Conservation (phyloP, 2,888 invertebrate genomes). For the Flexamia atlantica region DNA sequence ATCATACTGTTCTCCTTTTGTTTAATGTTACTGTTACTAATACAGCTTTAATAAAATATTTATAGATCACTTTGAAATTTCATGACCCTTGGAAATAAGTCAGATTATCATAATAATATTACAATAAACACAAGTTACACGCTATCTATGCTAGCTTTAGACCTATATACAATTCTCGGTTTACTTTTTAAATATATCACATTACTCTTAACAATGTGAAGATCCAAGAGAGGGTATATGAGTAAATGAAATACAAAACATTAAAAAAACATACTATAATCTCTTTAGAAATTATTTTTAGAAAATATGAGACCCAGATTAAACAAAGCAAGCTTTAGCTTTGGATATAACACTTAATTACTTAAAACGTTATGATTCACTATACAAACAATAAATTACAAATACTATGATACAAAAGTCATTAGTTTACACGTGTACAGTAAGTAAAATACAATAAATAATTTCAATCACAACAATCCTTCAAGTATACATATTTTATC, state of each 20-base stretch:
- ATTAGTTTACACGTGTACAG: slow-evolving; percentile 32
- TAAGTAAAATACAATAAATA: slow-evolving; percentile 46
- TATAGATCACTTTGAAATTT: too few species aligned
- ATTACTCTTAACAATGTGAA: too few species aligned
- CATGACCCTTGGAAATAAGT: too few species aligned
- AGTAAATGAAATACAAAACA: not conserved
- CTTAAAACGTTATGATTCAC: not conserved
- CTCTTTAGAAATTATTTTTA: slow-evolving; percentile 33
- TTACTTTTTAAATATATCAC: too few species aligned
- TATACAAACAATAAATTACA: slow-evolving; percentile 42
- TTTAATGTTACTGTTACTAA: too few species aligned
- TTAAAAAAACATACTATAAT: slow-evolving; percentile 21
- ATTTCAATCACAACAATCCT: slow-evolving; percentile 45
- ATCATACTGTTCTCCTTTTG: too few species aligned
- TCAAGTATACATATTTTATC: slow-evolving; percentile 39
- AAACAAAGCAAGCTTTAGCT: slow-evolving; percentile 37
- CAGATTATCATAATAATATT: too few species aligned
- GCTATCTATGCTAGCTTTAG: too few species aligned
- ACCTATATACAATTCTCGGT: too few species aligned
- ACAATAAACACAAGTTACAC: too few species aligned
- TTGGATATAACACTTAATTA: slow-evolving; percentile 8
- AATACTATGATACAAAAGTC: slow-evolving; percentile 48
- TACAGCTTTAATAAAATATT: too few species aligned
- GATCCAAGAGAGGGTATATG: not conserved
- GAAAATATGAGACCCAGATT: slow-evolving; percentile 30